Base-by-base conservation (phyloP, 2,888 invertebrate species). In the Pomacea canaliculata region DNA sequence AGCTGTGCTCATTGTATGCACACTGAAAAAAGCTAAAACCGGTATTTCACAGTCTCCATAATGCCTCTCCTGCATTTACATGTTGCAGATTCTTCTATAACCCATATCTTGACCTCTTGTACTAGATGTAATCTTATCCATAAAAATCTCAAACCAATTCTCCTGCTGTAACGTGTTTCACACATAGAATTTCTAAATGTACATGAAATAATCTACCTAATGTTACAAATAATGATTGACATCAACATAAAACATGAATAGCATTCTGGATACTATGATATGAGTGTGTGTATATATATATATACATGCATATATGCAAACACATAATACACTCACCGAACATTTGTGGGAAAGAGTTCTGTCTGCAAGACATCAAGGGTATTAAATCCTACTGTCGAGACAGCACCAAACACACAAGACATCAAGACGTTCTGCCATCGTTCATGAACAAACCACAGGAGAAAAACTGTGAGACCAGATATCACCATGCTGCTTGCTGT, bases 321-420 rank as follows among this genome's bases (percentile, higher is more conserved):
- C 18, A 10, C 9, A 23, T 46, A 62, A 19, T 19, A 13, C 8
- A 73, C 79, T 77, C 92, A 95, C 95, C 96, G 94, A 88, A 97
- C 93, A 91, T 96, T 94, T 66, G 97, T 97, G 60, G 97, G 97
- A 91, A 97, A 97, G 80, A 97, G 95, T 92, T 97, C 97, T 48
- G 96, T 96, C 88, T 96, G 96, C 84, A 97, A 93, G 89, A 97
- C 97, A 92, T 97, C 97, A 80, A 97, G 93, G 8, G 97, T 95
- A 73, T 90, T 91, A 87, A 91, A 91, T n/a, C 91, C 91, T 56
- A 91, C 85, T 19, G 89, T 90, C 49, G 91, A 89, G 3, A 92
- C 86, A 8, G 89, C 90, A 56, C 90, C 89, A 84, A 92, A 92
- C 27, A 90, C 76, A 80, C 91, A 91, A 10, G 90, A 89, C 76